Conservation (phyloP, 92 coral and sea anemone genomes). For the Phenganax stokvisi region DNA sequence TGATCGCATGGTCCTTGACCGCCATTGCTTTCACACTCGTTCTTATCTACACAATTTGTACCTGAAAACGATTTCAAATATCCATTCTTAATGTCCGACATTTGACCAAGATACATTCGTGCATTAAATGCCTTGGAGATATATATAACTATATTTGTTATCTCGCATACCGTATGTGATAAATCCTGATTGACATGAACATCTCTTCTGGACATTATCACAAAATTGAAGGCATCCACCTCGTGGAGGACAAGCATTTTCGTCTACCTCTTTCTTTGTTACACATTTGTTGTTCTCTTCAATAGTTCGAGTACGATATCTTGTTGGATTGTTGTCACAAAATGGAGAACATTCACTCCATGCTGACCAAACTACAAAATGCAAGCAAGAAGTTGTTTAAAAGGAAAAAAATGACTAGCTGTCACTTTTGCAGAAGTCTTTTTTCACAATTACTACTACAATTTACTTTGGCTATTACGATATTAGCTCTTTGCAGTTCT, state of each 20-base stretch:
- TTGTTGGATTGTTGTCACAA: conserved; percentile 44
- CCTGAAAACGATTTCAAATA: conserved; percentile 33
- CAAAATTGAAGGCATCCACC: conserved; percentile 65
- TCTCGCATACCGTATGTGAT: conserved; percentile 36
- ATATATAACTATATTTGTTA: neutral
- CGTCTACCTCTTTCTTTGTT: neutral
- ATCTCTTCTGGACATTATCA: conserved; percentile 40
- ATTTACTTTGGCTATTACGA: no score
- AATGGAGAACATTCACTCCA: conserved; percentile 57
- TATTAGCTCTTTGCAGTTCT: no score
- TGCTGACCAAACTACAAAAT: conserved; percentile 53
- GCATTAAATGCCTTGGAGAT: no score
- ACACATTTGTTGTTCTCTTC: conserved; percentile 48
- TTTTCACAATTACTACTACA: no score
- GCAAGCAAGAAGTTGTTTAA: neutral
- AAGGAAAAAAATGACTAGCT: neutral
- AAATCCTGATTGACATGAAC: conserved; percentile 61
- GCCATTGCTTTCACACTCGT: conserved; percentile 60
- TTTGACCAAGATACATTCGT: no score
- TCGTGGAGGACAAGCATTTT: conserved; percentile 38
- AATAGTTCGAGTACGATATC: conserved; percentile 17
- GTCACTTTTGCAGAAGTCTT: no score
- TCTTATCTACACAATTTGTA: conserved; percentile 54
- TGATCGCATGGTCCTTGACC: conserved; percentile 77
- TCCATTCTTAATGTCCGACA: neutral